Evolutionary conservation across 2,888 invertebrate genomes (phyloP).

Genomic region (Sicus ferrugineus): DNA sequence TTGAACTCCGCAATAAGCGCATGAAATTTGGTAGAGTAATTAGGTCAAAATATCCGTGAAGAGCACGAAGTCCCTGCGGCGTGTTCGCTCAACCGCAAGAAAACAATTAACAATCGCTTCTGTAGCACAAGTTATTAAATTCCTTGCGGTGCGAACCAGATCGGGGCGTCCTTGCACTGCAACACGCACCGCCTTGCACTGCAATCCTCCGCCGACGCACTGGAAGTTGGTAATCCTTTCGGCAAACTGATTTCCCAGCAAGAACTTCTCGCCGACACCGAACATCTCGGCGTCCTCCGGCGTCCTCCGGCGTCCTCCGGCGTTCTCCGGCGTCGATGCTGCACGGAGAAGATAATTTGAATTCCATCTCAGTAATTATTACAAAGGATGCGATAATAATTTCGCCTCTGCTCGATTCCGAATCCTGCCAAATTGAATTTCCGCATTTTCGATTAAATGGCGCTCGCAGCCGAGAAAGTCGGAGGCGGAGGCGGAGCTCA

Average conservation of each 20-base stretch:
- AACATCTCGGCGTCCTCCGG: too few species aligned
- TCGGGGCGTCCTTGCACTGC: too few species aligned
- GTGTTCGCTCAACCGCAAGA: neutral
- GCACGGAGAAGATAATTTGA: slow-evolving; percentile 18
- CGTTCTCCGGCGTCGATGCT: neutral
- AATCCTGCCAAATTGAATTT: slow-evolving; percentile 24
- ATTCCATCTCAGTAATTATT: slow-evolving; percentile 32
- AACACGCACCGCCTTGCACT: neutral
- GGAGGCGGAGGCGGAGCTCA: neutral
- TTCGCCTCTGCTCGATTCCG: slow-evolving; percentile 11
- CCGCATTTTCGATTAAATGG: slow-evolving; percentile 28
- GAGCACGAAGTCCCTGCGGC: neutral
- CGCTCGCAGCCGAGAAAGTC: neutral
- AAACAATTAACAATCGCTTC: slow-evolving; percentile 14
- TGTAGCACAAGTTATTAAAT: too few species aligned
- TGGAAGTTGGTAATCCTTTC: slow-evolving; percentile 19
- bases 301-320: too few species aligned
- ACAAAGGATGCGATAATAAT: slow-evolving; percentile 28
- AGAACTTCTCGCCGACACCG: too few species aligned
- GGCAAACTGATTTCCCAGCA: slow-evolving; percentile 7
- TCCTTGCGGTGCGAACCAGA: too few species aligned
- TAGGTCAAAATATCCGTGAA: too few species aligned
- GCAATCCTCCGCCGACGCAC: neutral
- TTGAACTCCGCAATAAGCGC: too few species aligned
- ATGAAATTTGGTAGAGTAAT: too few species aligned